These are phyloP conservation scores for Ypsolopha scabrella DNA, from an alignment of 2,888 invertebrate species.

Conservation along the genomic window DNA sequence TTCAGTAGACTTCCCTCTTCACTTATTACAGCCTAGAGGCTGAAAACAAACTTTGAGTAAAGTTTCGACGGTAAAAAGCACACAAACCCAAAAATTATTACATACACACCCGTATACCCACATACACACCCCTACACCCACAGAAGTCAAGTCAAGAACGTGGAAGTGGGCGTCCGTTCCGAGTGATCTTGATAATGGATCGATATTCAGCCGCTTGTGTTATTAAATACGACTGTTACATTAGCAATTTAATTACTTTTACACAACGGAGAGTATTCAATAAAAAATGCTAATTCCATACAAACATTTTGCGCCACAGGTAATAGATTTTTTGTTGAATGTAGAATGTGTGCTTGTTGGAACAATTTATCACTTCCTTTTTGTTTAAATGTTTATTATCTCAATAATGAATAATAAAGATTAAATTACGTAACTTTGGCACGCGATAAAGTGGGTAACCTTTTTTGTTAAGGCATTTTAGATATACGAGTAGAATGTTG, in stretches of 20 bases:
- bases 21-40: too few relatives aligned
- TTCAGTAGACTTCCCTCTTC: too few relatives aligned
- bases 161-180: slow-evolving; percentile 2
- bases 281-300: not conserved
- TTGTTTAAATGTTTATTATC: not conserved
- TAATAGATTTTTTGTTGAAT: slow-evolving; percentile 2
- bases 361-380: slow-evolving; percentile 5
- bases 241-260: slow-evolving; percentile 22
- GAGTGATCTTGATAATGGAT: slow-evolving; percentile 29
- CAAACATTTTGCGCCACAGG: slow-evolving; percentile 1
- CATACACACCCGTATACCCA: not conserved
- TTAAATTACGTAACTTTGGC: not conserved
- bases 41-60: too few relatives aligned
- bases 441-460: not conserved
- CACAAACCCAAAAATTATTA: not conserved
- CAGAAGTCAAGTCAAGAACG: not conserved
- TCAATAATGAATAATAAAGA: not conserved
- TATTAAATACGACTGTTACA: slow-evolving; percentile 24
- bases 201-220: slow-evolving; percentile 31
- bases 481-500: too few relatives aligned
- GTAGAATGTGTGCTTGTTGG: not conserved
- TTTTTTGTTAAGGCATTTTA: not conserved
- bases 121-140: too few relatives aligned
- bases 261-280: slow-evolving; percentile 2
- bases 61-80: not conserved